Evolutionary conservation across 2,888 invertebrate species (phyloP), one percentile per base, ranked within the genome.

Genomic region (Sipha maydis): DNA sequence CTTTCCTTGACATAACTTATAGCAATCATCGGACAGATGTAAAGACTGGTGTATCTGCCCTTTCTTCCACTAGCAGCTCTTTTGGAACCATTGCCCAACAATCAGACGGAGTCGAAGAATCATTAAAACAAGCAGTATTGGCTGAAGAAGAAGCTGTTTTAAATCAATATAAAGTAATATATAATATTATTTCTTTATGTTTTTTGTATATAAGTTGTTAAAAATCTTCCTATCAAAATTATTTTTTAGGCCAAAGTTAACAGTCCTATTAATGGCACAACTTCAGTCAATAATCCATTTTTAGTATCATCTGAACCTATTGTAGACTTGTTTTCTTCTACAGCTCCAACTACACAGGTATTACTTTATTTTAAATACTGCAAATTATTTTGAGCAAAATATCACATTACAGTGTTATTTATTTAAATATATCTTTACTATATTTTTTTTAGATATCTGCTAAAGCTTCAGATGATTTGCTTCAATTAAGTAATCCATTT

Each of bases 111-210:
- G 95, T 95, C 91, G 91, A 92, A 91, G 98, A 98, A 91, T 95
- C 95, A 89, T 93, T 98, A 89, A 95, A 95, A 91, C 95, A 96
- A 91, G 96, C 97, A 92, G 97, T 96, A 71, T 93, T 99, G 89
- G 98, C 98, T 54, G 98, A 99, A 92, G 99, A 99, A 92, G 98
- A 98, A 92, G 97, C 97, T 48, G 97, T 97, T 89, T 96, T 99
- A 94, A 98, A 97, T 92, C 97, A 97, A 92, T 97, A 98, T 92
- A 98, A 98, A 95, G 98, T 97, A 92, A 25, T 38, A 25, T 34
- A 41, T 25, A 80, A 4, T 69, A 9, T 17, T 56, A 80, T 61
- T n/a, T 25, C 21, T 19, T 31, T 1, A 71, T n/a, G 31, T 69
- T 54, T 54, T 17, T 71, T n/a, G 1, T n/a, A 14, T n/a, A 38